These are phyloP conservation scores for Cephus cinctus DNA, from an alignment of 1,140 invertebrate genomes.

Conservation along the genomic window DNA sequence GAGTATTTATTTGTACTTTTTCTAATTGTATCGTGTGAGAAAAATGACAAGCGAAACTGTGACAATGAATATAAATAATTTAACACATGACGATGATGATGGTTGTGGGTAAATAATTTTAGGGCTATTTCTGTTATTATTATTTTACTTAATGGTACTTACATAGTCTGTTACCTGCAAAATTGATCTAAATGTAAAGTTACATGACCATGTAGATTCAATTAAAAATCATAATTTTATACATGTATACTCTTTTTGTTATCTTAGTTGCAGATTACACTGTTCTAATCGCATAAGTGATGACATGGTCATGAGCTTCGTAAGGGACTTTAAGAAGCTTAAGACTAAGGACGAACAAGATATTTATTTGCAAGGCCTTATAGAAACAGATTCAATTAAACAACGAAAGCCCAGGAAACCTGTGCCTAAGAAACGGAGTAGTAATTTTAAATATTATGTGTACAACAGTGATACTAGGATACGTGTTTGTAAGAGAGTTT, in stretches of 20 bases:
- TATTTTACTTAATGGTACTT: background rate
- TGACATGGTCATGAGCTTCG: background rate
- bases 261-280: background rate
- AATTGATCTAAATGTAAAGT: background rate
- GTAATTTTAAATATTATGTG: background rate
- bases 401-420: background rate
- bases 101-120: background rate
- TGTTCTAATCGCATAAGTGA: background rate
- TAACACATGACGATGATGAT: background rate
- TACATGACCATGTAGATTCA: background rate
- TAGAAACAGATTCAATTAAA: background rate
- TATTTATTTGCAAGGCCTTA: background rate
- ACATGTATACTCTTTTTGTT: background rate
- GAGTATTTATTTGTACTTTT: background rate
- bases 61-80: background rate
- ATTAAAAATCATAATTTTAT: background rate
- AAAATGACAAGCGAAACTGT: background rate
- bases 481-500: background rate
- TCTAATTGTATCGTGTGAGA: background rate
- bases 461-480: background rate
- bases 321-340: background rate
- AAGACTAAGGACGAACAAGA: background rate
- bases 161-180: background rate
- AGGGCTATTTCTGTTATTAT: background rate
- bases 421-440: background rate